phyloP scores from a whole-genome alignment of 2,888 invertebrate species.

The Trilocha varians region DNA sequence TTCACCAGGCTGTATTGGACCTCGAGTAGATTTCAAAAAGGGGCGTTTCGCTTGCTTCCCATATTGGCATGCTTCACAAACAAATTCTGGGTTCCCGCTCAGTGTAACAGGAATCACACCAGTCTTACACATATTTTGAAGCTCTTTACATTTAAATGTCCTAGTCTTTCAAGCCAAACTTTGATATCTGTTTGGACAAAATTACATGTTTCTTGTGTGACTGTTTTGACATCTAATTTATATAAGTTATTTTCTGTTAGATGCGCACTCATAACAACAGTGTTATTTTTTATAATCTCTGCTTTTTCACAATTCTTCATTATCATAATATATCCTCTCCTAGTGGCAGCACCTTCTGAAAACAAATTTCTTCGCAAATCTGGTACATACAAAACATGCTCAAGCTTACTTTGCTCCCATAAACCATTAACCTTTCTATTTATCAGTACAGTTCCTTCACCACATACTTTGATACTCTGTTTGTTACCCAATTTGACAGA shows the following conservation, averaged over 20 bases:
- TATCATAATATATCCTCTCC: slow-evolving; percentile 19
- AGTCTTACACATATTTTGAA: slow-evolving; percentile 11
- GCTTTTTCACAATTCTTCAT: slow-evolving; percentile 16
- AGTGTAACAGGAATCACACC: slow-evolving; percentile 11
- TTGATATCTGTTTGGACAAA: slow-evolving; percentile 14
- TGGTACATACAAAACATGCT: slow-evolving; percentile 24
- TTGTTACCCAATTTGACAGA: slow-evolving; percentile 18
- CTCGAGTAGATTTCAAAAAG: slow-evolving; percentile 15
- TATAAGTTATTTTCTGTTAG: slow-evolving; percentile 12
- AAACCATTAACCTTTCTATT: slow-evolving; percentile 17
- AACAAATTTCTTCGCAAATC: slow-evolving; percentile 28
- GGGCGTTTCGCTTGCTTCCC: slow-evolving; percentile 14
- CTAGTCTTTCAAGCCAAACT: slow-evolving; percentile 16
- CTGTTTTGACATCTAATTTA: slow-evolving; percentile 12
- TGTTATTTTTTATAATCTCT: slow-evolving; percentile 8
- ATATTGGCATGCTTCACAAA: slow-evolving; percentile 18
- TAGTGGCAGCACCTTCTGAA: slow-evolving; percentile 25
- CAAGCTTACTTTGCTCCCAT: slow-evolving; percentile 13
- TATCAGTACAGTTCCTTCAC: slow-evolving; percentile 17
- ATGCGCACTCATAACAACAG: slow-evolving; percentile 10
- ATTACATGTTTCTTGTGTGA: slow-evolving; percentile 7
- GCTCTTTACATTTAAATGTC: slow-evolving; percentile 15
- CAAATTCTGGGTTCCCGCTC: slow-evolving; percentile 6
- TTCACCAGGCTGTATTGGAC: slow-evolving; percentile 15
- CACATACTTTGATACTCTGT: slow-evolving; percentile 15